These are phyloP conservation scores for Grallaria varia DNA, from an alignment of 2,113 vertebrate species.

Conservation along the genomic window DNA sequence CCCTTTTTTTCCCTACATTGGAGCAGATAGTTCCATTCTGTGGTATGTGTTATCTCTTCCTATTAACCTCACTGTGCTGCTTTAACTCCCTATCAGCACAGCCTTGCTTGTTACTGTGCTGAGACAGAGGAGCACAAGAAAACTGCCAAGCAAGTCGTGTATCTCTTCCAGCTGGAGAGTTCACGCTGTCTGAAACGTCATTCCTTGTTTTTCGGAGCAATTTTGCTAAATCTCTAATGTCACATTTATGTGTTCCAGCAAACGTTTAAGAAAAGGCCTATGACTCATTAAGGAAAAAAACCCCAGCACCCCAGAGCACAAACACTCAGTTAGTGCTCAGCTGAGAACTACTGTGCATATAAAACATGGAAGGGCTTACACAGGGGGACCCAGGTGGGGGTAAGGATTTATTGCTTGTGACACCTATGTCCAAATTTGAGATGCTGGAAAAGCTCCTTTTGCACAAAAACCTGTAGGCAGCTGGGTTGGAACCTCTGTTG, in stretches of 20 bases:
- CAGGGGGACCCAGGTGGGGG: neutral
- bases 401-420: neutral
- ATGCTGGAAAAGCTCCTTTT: neutral
- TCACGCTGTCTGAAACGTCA: neutral
- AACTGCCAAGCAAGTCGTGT: neutral
- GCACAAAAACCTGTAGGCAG: neutral
- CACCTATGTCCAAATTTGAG: neutral
- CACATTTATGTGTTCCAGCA: conserved; percentile 1
- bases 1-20: neutral
- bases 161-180: conserved; percentile 34
- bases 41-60: neutral
- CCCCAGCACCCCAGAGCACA: neutral
- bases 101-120: neutral
- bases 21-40: neutral
- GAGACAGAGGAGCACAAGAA: neutral
- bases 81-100: neutral
- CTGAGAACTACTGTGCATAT: neutral
- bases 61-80: neutral
- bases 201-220: conserved; percentile 19
- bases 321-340: neutral
- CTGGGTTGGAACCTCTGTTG: neutral
- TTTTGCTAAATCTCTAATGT: neutral
- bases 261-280: neutral
- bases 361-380: neutral
- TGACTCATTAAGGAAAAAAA: conserved; percentile 6